Conservation (phyloP, 2,797 vertebrate species). For the Alfaro cultratus region DNA sequence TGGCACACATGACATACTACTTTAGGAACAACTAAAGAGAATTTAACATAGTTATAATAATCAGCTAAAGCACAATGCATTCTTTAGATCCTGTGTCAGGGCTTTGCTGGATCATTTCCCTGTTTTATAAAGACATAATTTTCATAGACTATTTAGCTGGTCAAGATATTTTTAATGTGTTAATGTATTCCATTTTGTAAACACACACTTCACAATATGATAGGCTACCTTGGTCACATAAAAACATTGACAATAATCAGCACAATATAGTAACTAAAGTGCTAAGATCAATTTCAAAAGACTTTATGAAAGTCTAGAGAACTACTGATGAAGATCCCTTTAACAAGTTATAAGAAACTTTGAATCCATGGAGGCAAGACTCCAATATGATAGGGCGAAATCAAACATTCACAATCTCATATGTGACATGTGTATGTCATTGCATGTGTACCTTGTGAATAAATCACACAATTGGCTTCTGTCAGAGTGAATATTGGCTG, state of each 20-base stretch:
- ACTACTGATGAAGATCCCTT: not conserved
- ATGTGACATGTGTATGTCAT: constrained; percentile 3
- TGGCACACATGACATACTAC: not conserved
- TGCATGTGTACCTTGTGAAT: not conserved
- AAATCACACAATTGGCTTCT: constrained; percentile 17
- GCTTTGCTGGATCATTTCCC: not conserved
- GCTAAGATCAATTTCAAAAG: not conserved
- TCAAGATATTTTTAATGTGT: not conserved
- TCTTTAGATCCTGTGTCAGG: not conserved
- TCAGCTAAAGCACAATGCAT: not conserved
- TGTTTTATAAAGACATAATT: not conserved
- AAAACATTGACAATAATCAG: not conserved
- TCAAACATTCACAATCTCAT: not conserved
- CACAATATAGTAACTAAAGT: not conserved
- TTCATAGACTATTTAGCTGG: not conserved
- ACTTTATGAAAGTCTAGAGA: not conserved
- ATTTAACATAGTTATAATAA: not conserved
- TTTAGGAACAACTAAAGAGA: not conserved
- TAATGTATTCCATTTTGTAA: not conserved
- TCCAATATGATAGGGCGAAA: not conserved
- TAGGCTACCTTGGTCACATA: not conserved
- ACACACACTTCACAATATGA: not conserved
- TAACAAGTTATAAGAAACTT: not conserved
- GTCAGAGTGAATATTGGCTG: not conserved
- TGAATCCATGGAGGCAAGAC: not conserved